A percentile compares a stretch with the other conserved stretches of the same genome.
Evolutionary conservation across 2,888 invertebrate species (phyloP).

Genomic region (Sisyra nigra): DNA sequence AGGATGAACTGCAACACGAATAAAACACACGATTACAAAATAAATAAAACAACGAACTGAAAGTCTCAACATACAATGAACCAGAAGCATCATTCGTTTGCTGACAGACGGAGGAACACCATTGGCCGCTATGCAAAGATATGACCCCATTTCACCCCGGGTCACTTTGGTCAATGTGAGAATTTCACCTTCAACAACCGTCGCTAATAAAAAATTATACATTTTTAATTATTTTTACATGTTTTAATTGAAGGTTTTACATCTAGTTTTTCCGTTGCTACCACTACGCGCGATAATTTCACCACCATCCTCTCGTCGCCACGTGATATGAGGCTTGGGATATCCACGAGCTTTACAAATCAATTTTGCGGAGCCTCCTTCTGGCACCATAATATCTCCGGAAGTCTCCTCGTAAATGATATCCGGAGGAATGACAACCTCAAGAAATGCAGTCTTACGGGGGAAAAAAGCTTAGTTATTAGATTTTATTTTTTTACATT

Average conservation of each 20-base stretch:
- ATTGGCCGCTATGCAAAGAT: constrained; percentile 77
- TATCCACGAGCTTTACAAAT: constrained; percentile 74
- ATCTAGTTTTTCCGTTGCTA: constrained; percentile 56
- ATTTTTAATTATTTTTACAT: not conserved
- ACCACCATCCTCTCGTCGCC: constrained; percentile 75
- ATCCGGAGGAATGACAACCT: constrained; percentile 84
- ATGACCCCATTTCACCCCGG: constrained; percentile 78
- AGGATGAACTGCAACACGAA: constrained; percentile 59
- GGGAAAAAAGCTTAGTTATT: not conserved
- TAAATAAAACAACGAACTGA: not conserved
- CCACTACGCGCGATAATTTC: constrained; percentile 64
- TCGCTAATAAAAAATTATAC: constrained; percentile 29
- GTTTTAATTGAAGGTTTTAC: constrained; percentile 25
- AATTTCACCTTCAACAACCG: constrained; percentile 61
- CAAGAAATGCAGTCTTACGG: constrained; percentile 61
- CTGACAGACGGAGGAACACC: constrained; percentile 79
- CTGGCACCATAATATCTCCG: constrained; percentile 89
- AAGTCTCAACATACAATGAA: constrained; percentile 46
- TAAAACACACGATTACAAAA: not conserved
- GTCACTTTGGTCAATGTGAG: constrained; percentile 73
- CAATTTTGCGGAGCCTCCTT: constrained; percentile 75
- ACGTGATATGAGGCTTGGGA: constrained; percentile 69
- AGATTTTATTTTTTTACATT: not conserved
- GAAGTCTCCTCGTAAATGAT: constrained; percentile 81
- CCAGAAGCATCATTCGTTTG: constrained; percentile 80